Conservation (phyloP, 2,797 vertebrate species). For the Chrosomus eos region DNA sequence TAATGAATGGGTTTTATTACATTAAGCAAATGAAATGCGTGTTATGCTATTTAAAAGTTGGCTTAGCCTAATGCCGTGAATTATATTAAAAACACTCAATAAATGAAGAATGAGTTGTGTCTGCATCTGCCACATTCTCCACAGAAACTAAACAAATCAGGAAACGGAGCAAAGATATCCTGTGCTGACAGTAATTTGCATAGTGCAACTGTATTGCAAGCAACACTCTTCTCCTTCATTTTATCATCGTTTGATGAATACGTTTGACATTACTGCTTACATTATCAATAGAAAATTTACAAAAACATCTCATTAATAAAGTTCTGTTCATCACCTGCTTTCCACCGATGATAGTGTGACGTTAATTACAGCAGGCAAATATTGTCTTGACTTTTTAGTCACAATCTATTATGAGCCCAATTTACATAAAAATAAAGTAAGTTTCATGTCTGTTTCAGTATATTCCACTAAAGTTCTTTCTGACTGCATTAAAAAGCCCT, state of each 20-base stretch:
- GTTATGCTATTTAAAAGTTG: neutral
- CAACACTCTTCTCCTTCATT: neutral
- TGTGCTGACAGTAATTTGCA: neutral
- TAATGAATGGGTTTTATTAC: too few relatives aligned
- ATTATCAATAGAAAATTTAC: neutral
- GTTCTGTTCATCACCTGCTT: neutral
- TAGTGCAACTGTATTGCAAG: neutral
- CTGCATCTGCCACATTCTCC: neutral
- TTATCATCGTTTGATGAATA: neutral
- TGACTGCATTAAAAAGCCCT: slow-evolving; percentile 2
- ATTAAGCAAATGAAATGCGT: too few relatives aligned
- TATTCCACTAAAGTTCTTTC: neutral
- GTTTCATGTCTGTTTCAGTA: neutral
- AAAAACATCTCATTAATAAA: slow-evolving; percentile 3
- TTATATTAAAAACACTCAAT: neutral
- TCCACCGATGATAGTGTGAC: neutral
- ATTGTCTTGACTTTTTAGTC: neutral
- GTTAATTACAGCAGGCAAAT: neutral
- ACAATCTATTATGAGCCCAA: neutral
- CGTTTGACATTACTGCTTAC: neutral
- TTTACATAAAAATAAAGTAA: neutral
- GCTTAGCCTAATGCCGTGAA: neutral
- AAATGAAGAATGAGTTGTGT: neutral
- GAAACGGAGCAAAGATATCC: neutral
- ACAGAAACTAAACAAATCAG: neutral